phyloP scores from a whole-genome alignment of 1,140 invertebrate species.

The Platyscapa corneri region DNA sequence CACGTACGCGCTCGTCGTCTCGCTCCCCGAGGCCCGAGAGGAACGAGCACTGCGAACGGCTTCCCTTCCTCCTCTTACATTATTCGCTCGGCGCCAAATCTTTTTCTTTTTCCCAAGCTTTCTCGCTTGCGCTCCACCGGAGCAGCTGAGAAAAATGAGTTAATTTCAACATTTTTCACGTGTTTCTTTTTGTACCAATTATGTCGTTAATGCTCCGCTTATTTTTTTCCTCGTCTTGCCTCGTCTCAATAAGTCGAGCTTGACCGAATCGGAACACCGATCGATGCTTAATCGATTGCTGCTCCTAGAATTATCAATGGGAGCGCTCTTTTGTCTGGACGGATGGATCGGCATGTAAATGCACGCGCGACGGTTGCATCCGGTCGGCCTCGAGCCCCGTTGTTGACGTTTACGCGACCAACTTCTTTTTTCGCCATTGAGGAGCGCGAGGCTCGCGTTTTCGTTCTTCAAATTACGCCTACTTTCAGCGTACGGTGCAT shows the following conservation, averaged over 20 bases:
- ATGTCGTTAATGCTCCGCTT: constrained; percentile 30
- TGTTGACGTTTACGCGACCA: too few relatives aligned
- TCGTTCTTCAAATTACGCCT: too few relatives aligned
- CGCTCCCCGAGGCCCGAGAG: constrained; percentile 40
- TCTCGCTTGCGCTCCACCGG: constrained; percentile 31
- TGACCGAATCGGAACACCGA: neutral
- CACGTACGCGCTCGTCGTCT: constrained; percentile 21
- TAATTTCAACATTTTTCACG: constrained; percentile 50
- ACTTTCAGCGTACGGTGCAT: too few relatives aligned
- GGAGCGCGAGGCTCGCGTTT: too few relatives aligned
- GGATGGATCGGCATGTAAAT: neutral
- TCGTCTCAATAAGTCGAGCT: neutral
- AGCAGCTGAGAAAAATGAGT: constrained; percentile 53
- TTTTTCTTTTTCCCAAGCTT: constrained; percentile 54
- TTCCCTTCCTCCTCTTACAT: constrained; percentile 8
- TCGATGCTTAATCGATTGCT: neutral
- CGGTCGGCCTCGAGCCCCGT: too few relatives aligned
- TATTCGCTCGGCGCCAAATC: constrained; percentile 56
- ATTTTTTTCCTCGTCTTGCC: neutral
- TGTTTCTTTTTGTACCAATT: constrained; percentile 40
- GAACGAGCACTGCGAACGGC: neutral
- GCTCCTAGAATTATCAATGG: neutral
- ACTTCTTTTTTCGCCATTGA: too few relatives aligned
- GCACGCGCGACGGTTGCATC: too few relatives aligned
- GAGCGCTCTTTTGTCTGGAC: too few relatives aligned